Percentiles rank a stretch among this genome's conserved stretches.
Conservation (phyloP, 2,888 invertebrate genomes). For the Meteorus colon region DNA sequence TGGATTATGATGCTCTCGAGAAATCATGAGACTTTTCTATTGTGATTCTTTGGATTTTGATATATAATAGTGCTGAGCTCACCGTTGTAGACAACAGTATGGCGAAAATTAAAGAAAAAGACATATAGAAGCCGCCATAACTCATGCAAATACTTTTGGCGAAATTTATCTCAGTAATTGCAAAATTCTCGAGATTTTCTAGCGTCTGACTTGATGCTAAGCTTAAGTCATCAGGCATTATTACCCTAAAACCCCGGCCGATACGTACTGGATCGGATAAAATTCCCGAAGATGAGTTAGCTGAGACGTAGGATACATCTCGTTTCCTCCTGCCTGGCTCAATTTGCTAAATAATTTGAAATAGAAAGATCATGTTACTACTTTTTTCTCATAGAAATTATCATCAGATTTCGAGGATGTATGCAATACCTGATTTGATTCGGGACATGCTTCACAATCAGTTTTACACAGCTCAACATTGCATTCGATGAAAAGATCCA, state of each 20-base stretch:
- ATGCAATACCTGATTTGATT: slow-evolving; percentile 75
- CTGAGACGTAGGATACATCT: slow-evolving; percentile 53
- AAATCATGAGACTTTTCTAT: slow-evolving; percentile 55
- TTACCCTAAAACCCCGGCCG: slow-evolving; percentile 80
- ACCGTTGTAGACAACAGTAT: slow-evolving; percentile 77
- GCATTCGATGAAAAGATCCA: slow-evolving; percentile 88
- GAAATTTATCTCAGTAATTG: slow-evolving; percentile 47
- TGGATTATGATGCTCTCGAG: slow-evolving; percentile 45
- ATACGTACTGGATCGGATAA: slow-evolving; percentile 79
- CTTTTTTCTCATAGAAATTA: background rate
- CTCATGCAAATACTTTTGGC: slow-evolving; percentile 78
- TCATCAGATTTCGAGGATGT: background rate
- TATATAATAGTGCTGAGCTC: slow-evolving; percentile 75
- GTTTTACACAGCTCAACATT: slow-evolving; percentile 88
- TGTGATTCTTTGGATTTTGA: slow-evolving; percentile 72
- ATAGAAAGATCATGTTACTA: background rate
- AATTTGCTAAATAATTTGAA: slow-evolving; percentile 68
- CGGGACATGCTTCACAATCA: slow-evolving; percentile 84
- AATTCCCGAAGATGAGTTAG: slow-evolving; percentile 72
- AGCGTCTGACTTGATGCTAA: slow-evolving; percentile 60
- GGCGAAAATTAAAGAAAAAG: slow-evolving; percentile 77
- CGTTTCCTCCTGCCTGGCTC: slow-evolving; percentile 74
- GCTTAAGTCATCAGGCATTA: slow-evolving; percentile 81
- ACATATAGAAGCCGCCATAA: slow-evolving; percentile 78
- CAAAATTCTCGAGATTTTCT: slow-evolving; percentile 58